Evolutionary conservation across 2,797 vertebrate genomes (phyloP).

Genomic region (Kryptopterus vitreolus): DNA sequence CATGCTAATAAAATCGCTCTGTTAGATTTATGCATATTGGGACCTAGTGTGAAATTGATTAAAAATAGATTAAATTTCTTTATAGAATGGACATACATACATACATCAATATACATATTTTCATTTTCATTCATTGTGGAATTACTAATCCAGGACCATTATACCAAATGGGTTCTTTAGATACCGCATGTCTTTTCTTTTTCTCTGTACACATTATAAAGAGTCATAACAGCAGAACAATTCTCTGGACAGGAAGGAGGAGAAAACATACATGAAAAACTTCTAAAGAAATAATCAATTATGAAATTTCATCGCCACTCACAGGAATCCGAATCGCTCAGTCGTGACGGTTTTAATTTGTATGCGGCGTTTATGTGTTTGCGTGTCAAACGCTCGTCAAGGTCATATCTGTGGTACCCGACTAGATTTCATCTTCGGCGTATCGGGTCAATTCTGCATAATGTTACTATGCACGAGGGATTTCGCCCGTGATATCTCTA

Average conservation of each 20-base stretch:
- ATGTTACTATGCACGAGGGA: conserved; percentile 28
- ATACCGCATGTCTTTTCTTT: background rate
- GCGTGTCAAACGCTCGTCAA: conserved; percentile 19
- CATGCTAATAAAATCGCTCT: background rate
- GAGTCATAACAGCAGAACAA: background rate
- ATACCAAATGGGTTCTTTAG: background rate
- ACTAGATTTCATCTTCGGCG: conserved; percentile 18
- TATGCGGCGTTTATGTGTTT: conserved; percentile 16
- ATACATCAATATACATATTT: background rate
- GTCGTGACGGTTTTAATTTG: conserved; percentile 18
- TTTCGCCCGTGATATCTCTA: conserved; percentile 14
- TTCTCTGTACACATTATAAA: background rate
- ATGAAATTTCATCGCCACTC: background rate
- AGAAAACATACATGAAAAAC: background rate
- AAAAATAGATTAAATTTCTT: background rate
- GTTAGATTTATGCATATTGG: background rate
- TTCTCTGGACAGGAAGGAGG: no score
- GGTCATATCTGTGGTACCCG: background rate
- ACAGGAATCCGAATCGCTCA: background rate
- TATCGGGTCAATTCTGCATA: conserved; percentile 22
- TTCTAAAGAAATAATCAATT: background rate
- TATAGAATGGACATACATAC: no score
- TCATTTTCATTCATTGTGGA: no score
- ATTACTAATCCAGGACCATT: background rate
- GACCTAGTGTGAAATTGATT: background rate